phyloP scores from a whole-genome alignment of 2,888 invertebrate genomes.

The Acanthococcus lagerstroemiae region DNA sequence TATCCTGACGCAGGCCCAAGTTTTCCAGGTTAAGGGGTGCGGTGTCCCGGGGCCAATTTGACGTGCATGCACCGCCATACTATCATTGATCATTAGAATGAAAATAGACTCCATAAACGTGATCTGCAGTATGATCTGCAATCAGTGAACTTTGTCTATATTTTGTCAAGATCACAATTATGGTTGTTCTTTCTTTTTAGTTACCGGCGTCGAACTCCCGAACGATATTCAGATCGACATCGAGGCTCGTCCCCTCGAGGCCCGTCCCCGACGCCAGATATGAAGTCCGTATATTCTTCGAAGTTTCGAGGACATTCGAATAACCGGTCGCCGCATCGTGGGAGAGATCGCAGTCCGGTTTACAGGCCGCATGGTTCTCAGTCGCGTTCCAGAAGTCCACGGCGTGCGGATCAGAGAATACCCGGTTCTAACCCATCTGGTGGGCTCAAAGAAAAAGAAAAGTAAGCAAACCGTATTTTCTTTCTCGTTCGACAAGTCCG shows the following conservation, averaged over 20 bases:
- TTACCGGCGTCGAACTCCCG: slow-evolving; percentile 21
- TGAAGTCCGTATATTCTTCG: background rate
- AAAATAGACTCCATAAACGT: no score
- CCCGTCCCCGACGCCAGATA: slow-evolving; percentile 6
- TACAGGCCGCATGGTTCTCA: slow-evolving; percentile 22
- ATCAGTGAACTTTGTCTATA: no score
- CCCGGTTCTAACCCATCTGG: background rate
- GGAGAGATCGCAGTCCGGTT: slow-evolving; percentile 6
- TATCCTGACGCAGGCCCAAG: no score
- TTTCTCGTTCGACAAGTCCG: no score
- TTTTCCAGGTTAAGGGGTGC: no score
- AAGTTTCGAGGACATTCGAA: slow-evolving; percentile 10
- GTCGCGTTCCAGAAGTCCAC: slow-evolving; percentile 30
- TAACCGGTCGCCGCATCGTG: slow-evolving; percentile 10
- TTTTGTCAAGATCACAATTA: no score
- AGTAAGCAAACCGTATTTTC: background rate
- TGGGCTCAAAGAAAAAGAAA: background rate
- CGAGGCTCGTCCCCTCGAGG: no score
- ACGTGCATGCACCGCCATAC: no score
- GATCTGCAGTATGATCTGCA: no score
- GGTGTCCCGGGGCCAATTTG: no score
- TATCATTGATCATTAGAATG: no score
- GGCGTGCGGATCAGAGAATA: background rate
- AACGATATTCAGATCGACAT: background rate
- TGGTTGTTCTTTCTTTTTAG: background rate